These are phyloP conservation scores for Phasia obesa DNA, from an alignment of 2,888 invertebrate genomes.

Conservation along the genomic window DNA sequence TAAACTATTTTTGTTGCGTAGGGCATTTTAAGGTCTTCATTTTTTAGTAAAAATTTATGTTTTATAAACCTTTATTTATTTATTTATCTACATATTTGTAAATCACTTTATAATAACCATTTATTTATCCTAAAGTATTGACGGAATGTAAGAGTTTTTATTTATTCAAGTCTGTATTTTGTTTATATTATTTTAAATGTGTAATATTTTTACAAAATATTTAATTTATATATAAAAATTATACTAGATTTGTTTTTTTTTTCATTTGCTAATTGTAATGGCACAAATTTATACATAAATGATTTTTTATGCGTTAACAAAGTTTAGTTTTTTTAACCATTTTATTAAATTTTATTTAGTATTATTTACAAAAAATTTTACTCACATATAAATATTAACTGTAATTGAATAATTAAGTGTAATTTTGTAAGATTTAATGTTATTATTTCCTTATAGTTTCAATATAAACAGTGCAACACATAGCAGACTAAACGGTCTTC, in stretches of 20 bases:
- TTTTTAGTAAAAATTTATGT: too few species aligned
- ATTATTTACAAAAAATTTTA: slow-evolving; percentile 1
- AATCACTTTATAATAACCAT: too few species aligned
- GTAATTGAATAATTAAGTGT: background rate
- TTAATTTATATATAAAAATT: slow-evolving; percentile 7
- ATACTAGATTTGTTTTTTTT: slow-evolving; percentile 19
- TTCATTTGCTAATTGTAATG: slow-evolving; percentile 29
- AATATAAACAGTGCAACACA: too few species aligned
- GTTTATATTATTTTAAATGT: background rate
- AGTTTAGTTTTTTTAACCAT: background rate
- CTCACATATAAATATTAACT: background rate
- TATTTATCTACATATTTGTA: too few species aligned
- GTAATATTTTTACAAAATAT: background rate
- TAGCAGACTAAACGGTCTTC: too few species aligned
- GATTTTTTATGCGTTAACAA: background rate
- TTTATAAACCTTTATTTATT: too few species aligned
- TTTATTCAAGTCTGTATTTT: background rate
- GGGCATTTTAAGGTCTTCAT: too few species aligned
- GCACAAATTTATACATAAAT: slow-evolving; percentile 20
- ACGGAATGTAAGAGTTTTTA: too few species aligned
- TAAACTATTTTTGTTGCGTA: too few species aligned
- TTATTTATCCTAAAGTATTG: too few species aligned
- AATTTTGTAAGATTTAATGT: too few species aligned
- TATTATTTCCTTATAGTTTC: too few species aligned
- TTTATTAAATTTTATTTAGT: background rate